A percentile compares a stretch with the other conserved stretches of the same genome.
phyloP scores from a whole-genome alignment of 2,113 vertebrate species.

The Myotis lucifugus region DNA sequence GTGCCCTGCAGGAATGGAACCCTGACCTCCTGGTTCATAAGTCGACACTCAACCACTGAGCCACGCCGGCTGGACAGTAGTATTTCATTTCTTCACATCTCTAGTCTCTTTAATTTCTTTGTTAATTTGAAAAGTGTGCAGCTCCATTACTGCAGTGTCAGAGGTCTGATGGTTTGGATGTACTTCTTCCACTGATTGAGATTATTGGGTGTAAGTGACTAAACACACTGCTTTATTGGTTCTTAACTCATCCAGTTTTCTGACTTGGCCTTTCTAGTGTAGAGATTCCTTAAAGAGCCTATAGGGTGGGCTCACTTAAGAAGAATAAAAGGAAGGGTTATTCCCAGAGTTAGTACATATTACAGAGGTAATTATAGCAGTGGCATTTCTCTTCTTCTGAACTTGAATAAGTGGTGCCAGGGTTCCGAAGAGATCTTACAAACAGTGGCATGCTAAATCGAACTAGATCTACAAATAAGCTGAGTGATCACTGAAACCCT shows the following conservation, averaged over 20 bases:
- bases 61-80: neutral
- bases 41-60: too few species aligned
- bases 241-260: neutral
- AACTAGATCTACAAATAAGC: neutral
- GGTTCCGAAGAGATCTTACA: conserved; percentile 39
- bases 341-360: neutral
- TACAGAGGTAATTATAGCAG: neutral
- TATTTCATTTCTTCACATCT: neutral
- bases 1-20: too few species aligned
- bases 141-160: neutral
- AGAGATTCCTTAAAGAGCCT: neutral
- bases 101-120: neutral
- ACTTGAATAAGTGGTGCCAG: neutral
- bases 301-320: neutral
- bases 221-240: neutral
- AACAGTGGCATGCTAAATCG: neutral
- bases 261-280: neutral
- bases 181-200: neutral
- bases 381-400: neutral
- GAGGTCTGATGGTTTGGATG: neutral
- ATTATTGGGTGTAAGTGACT: neutral
- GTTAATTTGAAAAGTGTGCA: neutral
- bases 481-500: neutral
- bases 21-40: too few species aligned
- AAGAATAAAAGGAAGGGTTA: neutral